Base-by-base conservation (phyloP, 2,888 invertebrate species). In the Rhagium mordax region DNA sequence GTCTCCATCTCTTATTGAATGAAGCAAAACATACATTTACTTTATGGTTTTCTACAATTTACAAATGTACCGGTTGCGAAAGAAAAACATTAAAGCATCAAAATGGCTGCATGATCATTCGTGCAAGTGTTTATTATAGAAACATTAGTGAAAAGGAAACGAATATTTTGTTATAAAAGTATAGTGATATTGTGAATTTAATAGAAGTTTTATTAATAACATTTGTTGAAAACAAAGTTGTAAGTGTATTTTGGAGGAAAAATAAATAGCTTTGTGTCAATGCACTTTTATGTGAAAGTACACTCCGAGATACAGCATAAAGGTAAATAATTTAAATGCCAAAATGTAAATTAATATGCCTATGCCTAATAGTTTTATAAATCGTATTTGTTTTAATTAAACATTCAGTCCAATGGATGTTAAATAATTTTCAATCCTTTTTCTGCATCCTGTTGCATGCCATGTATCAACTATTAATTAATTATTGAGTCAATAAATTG, bases 211-310 rank as follows among this genome's bases (percentile, higher is more conserved):
- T 47, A 61, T 61, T 47, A 65, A 55, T 70, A 20, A 59, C 47
- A 65, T 61, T 65, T 21, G 8, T 29, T 33, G 61, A 33, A 55
- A 41, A 47, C 16, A 0, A 41, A 15, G 47, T 49, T 68, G 51
- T 66, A 53, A 53, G 33, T 20, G 62, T 62, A 24, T 49, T 48
- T 71, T 60, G 55, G 8, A 15, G 18, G 65, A 59, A 59, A 62
- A 47, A 51, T 49, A 41, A 49, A 60, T 24, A 20, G 60, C 70
- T 66, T 64, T 72, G 77, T 74, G 77, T 77, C 75, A 77, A 72
- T 74, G 75, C 71, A 77, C 75, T 75, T 77, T 64, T 73, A 66
- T 77, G 74, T 75, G 77, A 77, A 77, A 77, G 59, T 77, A 77
- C 74, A 72, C 69, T 77, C 72, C 51, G 71, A 48, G 49, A 48